These are phyloP conservation scores for Bicyclus anynana DNA, from an alignment of 1,140 invertebrate species.

Conservation along the genomic window DNA sequence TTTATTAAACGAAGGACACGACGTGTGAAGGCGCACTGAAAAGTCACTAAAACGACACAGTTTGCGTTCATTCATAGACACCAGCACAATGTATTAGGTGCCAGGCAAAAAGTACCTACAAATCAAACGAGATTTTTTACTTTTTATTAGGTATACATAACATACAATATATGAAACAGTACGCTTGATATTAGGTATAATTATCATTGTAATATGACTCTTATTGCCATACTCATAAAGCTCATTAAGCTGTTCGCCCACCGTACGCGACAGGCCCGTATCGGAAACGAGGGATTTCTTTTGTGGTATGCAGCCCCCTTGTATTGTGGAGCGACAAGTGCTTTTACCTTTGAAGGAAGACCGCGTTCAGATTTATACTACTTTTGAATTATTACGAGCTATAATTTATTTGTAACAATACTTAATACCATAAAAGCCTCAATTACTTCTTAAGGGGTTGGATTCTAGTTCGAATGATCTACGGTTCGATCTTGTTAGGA, in stretches of 20 bases:
- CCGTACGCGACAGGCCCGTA: conserved; percentile 23
- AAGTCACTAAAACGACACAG: too few species aligned
- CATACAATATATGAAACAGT: conserved; percentile 9
- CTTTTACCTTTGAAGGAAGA: conserved; percentile 37
- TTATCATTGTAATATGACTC: conserved; percentile 2
- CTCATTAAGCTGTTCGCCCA: conserved; percentile 17
- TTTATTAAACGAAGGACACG: too few species aligned
- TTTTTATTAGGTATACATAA: not conserved
- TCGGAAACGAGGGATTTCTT: conserved; percentile 36
- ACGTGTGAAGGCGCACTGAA: too few species aligned
- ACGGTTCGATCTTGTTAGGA: too few species aligned
- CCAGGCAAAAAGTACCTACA: too few species aligned
- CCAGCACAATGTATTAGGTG: too few species aligned
- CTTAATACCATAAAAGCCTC: not conserved
- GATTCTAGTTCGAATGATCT: too few species aligned
- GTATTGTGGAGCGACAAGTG: conserved; percentile 38
- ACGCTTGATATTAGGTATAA: too few species aligned
- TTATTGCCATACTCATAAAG: not conserved
- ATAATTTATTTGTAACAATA: not conserved
- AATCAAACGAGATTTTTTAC: too few species aligned
- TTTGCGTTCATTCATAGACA: too few species aligned
- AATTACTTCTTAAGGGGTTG: too few species aligned
- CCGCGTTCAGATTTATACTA: conserved; percentile 24
- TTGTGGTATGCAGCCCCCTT: conserved; percentile 31
- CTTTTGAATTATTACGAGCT: not conserved